These are phyloP conservation scores for Ardeotis arabs DNA, from an alignment of 2,113 vertebrate species.

Conservation along the genomic window DNA sequence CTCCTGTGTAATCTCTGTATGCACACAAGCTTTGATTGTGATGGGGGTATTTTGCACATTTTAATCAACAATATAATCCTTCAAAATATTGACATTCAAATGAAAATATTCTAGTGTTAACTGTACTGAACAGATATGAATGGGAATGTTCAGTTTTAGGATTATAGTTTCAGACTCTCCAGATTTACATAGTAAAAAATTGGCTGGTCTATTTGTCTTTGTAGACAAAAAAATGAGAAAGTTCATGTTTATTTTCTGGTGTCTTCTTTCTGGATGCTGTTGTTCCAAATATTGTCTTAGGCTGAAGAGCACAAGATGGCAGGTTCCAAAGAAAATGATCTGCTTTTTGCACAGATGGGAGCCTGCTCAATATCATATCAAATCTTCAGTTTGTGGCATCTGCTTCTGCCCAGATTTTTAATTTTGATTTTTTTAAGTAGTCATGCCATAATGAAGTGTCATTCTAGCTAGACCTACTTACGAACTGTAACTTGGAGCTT, in stretches of 20 bases:
- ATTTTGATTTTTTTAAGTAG: neutral
- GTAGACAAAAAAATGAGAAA: neutral
- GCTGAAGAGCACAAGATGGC: neutral
- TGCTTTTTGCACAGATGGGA: neutral
- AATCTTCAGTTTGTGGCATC: neutral
- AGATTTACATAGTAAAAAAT: neutral
- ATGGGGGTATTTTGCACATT: fast-evolving
- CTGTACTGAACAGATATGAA: neutral
- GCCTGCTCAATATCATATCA: neutral
- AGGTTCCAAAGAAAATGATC: neutral
- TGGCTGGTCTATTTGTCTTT: neutral
- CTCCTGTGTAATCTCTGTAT: neutral
- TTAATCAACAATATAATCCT: neutral
- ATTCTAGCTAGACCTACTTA: neutral
- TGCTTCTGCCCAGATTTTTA: neutral
- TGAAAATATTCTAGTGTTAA: neutral
- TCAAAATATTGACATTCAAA: neutral
- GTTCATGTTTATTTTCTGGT: neutral
- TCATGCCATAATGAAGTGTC: neutral
- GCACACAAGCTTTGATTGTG: neutral
- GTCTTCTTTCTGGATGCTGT: neutral
- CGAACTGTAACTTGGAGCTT: neutral
- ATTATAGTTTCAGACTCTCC: neutral
- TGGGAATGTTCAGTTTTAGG: neutral
- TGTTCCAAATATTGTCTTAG: neutral